Base-by-base conservation (phyloP, 1,140 invertebrate species). In the Diabrotica virgifera region DNA sequence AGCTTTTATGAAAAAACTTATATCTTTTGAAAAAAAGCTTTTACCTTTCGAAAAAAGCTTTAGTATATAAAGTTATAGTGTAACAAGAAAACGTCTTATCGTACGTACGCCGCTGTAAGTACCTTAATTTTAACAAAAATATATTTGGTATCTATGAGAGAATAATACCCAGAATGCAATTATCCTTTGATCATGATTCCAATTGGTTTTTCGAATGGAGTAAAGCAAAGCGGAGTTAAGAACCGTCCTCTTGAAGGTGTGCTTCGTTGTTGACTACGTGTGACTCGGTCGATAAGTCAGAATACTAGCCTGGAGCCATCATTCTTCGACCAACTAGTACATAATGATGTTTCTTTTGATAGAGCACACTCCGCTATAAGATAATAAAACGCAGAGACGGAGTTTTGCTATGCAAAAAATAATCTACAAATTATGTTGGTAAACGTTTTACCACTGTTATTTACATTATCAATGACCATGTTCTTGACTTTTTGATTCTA, bases 241-340 rank as follows among this genome's bases (percentile, higher is more conserved):
- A 46, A 46, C 40, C 8, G 40, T 46, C 40, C 40, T 46, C 36
- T 57, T 36, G n/a, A 36, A 36, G 36, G n/a, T 36, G n/a, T 12
- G n/a, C 36, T 57, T 36, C 14, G 10, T 13, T 6, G 8, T n/a
- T 36, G 55, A 57, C 55, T 57, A 57, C 55, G 55, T 57, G 55
- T 57, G 55, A 57, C 55, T 57, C 55, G 55, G 36, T 7, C 36
- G 55, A 36, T 36, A 24, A 57, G 55, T 57, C n/a, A 36, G 55
- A 57, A 57, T 57, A 57, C 55, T 57, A 57, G 55, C 55, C 55
- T 36, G 36, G 37, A 57, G 55, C 55, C 35, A 57, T 57, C 55
- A 57, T 57, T 36, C 55, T 57, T 57, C 24, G 37, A 57, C 55
- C 36, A 36, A 36, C n/a, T 57, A 57, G 40, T 46, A 46, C 40